A percentile compares a stretch with the other conserved stretches of the same genome.
Conservation (phyloP, 2,113 vertebrate species). For the Sylvietta virens region DNA sequence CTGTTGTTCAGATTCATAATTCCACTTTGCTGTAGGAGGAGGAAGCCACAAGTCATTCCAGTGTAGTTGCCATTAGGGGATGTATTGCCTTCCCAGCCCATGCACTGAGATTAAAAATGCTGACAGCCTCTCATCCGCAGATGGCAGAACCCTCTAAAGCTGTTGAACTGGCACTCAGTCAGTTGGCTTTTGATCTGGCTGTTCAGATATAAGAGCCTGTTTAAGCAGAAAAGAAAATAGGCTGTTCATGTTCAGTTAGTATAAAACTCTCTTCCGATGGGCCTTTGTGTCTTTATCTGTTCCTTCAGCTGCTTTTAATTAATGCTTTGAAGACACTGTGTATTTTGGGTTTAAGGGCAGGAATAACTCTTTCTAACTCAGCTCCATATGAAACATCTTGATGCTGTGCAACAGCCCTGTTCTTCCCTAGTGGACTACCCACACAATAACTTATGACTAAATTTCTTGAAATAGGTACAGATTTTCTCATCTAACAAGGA, state of each 20-base stretch:
- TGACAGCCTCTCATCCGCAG: constrained; percentile 11
- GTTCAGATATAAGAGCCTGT: constrained; percentile 23
- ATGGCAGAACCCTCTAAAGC: constrained; percentile 17
- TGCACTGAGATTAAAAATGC: neutral
- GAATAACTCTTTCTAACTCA: neutral
- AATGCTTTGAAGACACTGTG: neutral
- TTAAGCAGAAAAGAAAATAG: constrained; percentile 19
- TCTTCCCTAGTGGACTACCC: neutral
- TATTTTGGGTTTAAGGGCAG: constrained; percentile 18
- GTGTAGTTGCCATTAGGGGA: neutral
- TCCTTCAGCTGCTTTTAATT: constrained; percentile 51
- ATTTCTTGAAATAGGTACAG: neutral
- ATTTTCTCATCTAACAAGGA: constrained; percentile 36
- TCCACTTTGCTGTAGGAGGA: constrained; percentile 8
- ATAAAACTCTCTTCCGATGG: neutral
- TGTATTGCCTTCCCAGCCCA: neutral
- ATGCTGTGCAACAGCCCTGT: neutral
- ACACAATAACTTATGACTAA: neutral
- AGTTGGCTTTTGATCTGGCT: constrained; percentile 46
- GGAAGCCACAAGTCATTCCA: constrained; percentile 13
- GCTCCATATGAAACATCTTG: neutral
- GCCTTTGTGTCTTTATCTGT: constrained; percentile 30
- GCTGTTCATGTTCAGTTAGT: constrained; percentile 15
- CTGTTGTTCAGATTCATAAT: constrained; percentile 22
- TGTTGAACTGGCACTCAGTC: constrained; percentile 49